These are phyloP conservation scores for Gonioctena quinquepunctata DNA, from an alignment of 1,140 invertebrate genomes.

Conservation along the genomic window DNA sequence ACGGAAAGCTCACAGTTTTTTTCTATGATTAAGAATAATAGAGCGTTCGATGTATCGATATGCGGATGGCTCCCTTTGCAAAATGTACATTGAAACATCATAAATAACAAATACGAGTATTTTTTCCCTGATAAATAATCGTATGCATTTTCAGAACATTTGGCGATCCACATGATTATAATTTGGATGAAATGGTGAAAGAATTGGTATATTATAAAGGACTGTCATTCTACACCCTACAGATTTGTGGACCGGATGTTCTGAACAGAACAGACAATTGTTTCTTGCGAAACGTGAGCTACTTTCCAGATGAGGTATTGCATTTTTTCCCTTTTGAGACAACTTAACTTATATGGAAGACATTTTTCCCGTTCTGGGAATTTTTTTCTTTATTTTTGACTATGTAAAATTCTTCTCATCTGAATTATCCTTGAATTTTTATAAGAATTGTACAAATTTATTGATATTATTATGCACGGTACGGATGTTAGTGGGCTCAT, in stretches of 20 bases:
- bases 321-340: no score
- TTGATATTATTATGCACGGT: background rate
- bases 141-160: constrained; percentile 58
- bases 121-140: no score
- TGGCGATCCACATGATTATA: constrained; percentile 67
- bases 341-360: background rate
- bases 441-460: background rate
- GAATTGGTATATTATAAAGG: constrained; percentile 70
- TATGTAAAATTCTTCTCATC: background rate
- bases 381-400: background rate
- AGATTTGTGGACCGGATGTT: constrained; percentile 62
- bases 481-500: no score
- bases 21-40: no score
- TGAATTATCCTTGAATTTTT: background rate
- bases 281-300: constrained; percentile 61
- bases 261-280: constrained; percentile 57
- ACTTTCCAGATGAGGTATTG: constrained; percentile 56
- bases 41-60: no score
- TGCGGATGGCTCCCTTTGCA: no score
- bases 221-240: constrained; percentile 66
- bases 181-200: constrained; percentile 69
- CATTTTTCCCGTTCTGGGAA: background rate
- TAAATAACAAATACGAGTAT: no score
- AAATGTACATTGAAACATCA: no score
- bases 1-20: no score